phyloP scores from a whole-genome alignment of 1,140 invertebrate species.

The Cydia strobilella region DNA sequence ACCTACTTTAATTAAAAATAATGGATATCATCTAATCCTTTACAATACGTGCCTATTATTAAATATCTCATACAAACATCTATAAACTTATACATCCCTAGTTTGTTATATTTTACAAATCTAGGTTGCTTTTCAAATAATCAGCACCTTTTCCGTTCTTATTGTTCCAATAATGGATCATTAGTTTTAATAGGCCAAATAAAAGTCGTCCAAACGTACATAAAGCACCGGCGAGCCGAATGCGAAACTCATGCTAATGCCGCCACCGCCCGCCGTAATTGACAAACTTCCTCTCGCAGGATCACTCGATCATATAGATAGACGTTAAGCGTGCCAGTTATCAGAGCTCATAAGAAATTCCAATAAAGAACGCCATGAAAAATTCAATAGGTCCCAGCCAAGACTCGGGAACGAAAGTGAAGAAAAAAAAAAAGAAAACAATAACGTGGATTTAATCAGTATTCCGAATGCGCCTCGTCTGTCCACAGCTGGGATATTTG shows the following conservation, averaged over 20 bases:
- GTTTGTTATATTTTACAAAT: constrained; percentile 35
- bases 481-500: constrained; percentile 72
- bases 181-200: constrained; percentile 72
- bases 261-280: constrained; percentile 60
- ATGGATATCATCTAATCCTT: no score
- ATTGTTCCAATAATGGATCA: constrained; percentile 47
- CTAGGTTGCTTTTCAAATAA: neutral
- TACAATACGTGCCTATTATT: no score
- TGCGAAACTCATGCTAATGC: constrained; percentile 75
- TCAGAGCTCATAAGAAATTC: constrained; percentile 66
- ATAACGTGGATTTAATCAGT: constrained; percentile 72
- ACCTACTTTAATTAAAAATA: no score
- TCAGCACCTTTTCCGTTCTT: constrained; percentile 33
- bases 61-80: no score
- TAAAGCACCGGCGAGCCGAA: constrained; percentile 64
- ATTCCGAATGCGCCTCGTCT: constrained; percentile 63
- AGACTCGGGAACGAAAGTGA: constrained; percentile 63
- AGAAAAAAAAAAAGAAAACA: constrained; percentile 74
- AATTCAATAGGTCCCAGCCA: constrained; percentile 71
- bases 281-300: constrained; percentile 67
- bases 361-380: constrained; percentile 71
- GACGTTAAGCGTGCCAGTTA: constrained; percentile 56
- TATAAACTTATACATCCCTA: neutral
- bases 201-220: constrained; percentile 66
- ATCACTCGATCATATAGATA: constrained; percentile 68